Evolutionary conservation across 2,888 invertebrate genomes (phyloP), one percentile per base, ranked within the genome.

Genomic region (Pyrocoelia pectoralis): DNA sequence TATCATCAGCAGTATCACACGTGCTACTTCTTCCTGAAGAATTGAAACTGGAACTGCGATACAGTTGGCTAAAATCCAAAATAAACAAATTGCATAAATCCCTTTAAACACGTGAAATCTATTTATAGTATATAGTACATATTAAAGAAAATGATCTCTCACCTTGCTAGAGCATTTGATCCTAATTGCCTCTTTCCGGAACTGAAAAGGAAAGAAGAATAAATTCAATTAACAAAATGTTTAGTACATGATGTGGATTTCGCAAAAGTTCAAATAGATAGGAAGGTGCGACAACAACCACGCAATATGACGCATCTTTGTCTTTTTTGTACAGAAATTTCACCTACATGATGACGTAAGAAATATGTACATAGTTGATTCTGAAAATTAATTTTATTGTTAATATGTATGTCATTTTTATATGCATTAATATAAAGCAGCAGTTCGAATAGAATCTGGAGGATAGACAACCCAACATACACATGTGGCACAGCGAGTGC

Each of bases 1-100:
- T 93, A 83, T 96, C 96, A 87, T 96, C 96, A 60, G 92, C 93
- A 77, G 92, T 92, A 83, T 95, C 94, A 82, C 94, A 94, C 78
- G 90, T 93, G 73, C 95, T 95, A 79, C 94, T 94, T 81, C 94
- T 89, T 71, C 95, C 94, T 64, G 94, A 94, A 74, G 94, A 94
- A 85, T 94, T 94, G 84, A 95, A 95, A 83, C 94, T 94, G 79
- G 94, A 93, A 80, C 94, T 94, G 81, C 95, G 90, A 84, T 94
- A 94, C 77, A 95, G 87, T 85, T 94, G 94, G 84, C 94, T 94
- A 84, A 69, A 89, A 84, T 80, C 33, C 33, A 33, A 33, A 33
- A 24, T 24, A 24, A 8, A 24, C 2, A n/a, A 33, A 33, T 33
- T 33, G 33, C 33, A 33, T 33, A 33, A 33, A 33, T 8, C n/a